Evolutionary conservation across 2,888 invertebrate genomes (phyloP), one percentile per base, ranked within the genome.

Genomic region (Polietes domitor): DNA sequence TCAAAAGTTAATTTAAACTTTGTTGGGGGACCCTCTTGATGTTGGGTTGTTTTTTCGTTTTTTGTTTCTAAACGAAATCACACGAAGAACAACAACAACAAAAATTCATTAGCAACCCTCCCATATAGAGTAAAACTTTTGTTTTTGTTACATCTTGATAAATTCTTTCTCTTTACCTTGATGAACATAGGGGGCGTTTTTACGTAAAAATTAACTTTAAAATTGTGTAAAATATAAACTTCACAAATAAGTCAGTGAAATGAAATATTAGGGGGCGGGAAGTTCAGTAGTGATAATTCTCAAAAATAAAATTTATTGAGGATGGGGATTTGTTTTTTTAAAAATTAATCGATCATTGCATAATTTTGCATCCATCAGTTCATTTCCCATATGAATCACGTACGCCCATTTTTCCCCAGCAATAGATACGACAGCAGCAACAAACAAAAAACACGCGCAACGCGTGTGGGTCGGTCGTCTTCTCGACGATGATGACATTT

Each of bases 1-100:
- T 47, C n/a, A n/a, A 47, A 47, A 47, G 47, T 47, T 47, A 47
- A 47, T 47, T 47, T 47, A 47, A 47, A 47, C 47, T 47, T 47
- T 47, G 47, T 47, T n/a, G 2, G 12, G 15, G 15, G 1, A 47
- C 47, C 15, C n/a, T 47, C 10, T 12, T 37, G 32, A 5, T 32
- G 32, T 32, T 32, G 32, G 4, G 32, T 32, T 32, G 32, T 12
- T 41, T 4, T 12, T 41, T 32, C 9, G 41, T 12, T 5, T 41
- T 41, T 2, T 12, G 10, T 41, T 41, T 47, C n/a, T 3, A 32
- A 32, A 37, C 7, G 12, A 37, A 37, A 37, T 7, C 37, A 37
- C 37, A 3, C n/a, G n/a, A n/a, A 32, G 32, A 32, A 32, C 15
- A 47, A n/a, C 47, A 47, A 32, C 15, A 47, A 47, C 37, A 47